Base-by-base conservation (phyloP, 2,888 invertebrate genomes). In the Coelinius sp. region DNA sequence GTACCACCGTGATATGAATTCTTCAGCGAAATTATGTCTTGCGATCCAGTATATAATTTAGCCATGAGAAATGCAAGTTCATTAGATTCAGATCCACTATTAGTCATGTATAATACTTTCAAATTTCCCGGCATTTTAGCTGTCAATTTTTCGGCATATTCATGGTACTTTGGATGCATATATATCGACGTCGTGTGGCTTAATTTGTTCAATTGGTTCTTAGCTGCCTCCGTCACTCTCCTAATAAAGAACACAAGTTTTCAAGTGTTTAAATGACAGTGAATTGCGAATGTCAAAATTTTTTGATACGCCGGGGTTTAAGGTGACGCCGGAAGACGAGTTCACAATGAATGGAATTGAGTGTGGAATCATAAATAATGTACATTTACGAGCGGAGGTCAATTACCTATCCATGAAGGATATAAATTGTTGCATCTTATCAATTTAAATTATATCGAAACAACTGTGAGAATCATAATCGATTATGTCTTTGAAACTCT, bases 51-150 rank as follows among this genome's bases (percentile, higher is more conserved):
- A 85, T 97, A 92, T 0, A 95, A 88, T 80, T 97, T 92, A 0
- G 98, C 95, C 88, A 99, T 90, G 31, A 97, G 85, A 77, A 96
- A 90, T 0, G 99, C 99, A 71, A 99, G 89, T 86, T 99, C 99
- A 84, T 98, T 99, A 0, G 99, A 98, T 88, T 99, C 99, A 4
- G 97, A 96, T 0, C 99, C 99, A 82, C 98, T 98, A 88, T 99
- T 99, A 0, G 97, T 95, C 80, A 98, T 92, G 85, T 97, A 98
- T 1, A 95, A 95, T 25, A 95, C 94, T 89, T 96, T 97, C 38
- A 99, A 90, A 80, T 96, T 91, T 7, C 92, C 94, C 0, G 98
- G 97, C 75, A 99, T 88, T 84, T 94, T 97, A 0, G 91, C 89
- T 0, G 92, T 91, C 70, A 99, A 89, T 83, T 94, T 93, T 82